These are phyloP conservation scores for Baccha elongata DNA, from an alignment of 2,888 invertebrate species.

Conservation along the genomic window DNA sequence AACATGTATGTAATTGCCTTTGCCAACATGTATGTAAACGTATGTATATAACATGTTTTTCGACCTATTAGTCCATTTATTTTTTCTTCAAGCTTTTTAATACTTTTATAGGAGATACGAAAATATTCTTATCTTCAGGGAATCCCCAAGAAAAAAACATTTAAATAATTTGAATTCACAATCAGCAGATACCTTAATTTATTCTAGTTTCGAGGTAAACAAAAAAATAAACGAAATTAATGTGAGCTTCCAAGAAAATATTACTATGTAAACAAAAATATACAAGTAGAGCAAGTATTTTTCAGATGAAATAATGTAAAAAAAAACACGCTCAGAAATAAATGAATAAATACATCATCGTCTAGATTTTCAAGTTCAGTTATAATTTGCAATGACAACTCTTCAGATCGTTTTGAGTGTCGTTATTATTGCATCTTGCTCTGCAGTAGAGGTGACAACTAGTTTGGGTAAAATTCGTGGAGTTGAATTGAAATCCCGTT, in stretches of 20 bases:
- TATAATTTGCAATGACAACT: constrained; percentile 10
- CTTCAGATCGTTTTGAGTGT: too few relatives aligned
- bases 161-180: not conserved
- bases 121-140: not conserved
- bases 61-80: too few relatives aligned
- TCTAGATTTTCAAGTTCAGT: too few relatives aligned
- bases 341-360: too few relatives aligned
- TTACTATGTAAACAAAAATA: not conserved
- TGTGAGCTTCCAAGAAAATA: not conserved
- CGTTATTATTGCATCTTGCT: not conserved
- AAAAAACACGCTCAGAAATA: too few relatives aligned
- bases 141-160: not conserved
- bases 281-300: not conserved
- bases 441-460: constrained; percentile 76
- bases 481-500: constrained; percentile 75
- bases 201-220: not conserved
- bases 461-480: constrained; percentile 78
- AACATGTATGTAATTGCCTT: too few relatives aligned
- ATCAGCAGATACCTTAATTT: not conserved
- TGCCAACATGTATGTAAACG: too few relatives aligned
- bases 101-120: too few relatives aligned
- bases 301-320: not conserved
- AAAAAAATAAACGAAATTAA: not conserved
- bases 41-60: too few relatives aligned
- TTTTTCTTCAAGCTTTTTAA: too few relatives aligned